Evolutionary conservation across 2,797 vertebrate genomes (phyloP).

Genomic region (Graptemys geographica): DNA sequence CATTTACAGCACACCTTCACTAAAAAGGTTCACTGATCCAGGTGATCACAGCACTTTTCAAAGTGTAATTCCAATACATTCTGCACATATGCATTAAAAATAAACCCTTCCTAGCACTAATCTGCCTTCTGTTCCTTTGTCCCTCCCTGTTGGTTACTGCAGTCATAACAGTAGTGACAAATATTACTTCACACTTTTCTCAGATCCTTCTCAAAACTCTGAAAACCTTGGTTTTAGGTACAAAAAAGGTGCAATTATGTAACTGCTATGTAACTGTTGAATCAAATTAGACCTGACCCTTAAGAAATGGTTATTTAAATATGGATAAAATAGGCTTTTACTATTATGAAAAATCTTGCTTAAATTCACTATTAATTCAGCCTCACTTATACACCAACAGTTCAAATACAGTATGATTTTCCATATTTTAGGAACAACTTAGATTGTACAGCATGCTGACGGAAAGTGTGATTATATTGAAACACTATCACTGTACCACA

Average conservation of each 20-base stretch:
- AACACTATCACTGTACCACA: background rate
- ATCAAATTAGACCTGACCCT: background rate
- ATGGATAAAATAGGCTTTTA: rapidly evolving
- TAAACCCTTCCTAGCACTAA: background rate
- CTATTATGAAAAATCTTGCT: background rate
- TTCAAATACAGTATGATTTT: background rate
- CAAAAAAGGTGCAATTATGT: background rate
- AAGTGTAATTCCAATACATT: background rate
- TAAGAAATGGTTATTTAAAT: background rate
- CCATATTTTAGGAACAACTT: background rate
- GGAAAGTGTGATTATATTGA: background rate
- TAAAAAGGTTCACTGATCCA: background rate
- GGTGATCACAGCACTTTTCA: background rate
- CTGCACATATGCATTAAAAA: background rate
- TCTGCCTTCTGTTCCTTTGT: background rate
- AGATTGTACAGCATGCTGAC: background rate
- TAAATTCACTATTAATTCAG: slow-evolving; percentile 1
- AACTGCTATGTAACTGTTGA: background rate
- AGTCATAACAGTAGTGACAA: background rate
- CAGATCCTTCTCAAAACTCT: background rate
- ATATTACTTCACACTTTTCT: background rate
- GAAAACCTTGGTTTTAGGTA: background rate
- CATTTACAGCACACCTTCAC: background rate
- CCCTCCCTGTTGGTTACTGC: background rate
- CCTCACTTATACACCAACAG: background rate